Base-by-base conservation (phyloP, 2,888 invertebrate genomes). In the Iselma pallidipennis region DNA sequence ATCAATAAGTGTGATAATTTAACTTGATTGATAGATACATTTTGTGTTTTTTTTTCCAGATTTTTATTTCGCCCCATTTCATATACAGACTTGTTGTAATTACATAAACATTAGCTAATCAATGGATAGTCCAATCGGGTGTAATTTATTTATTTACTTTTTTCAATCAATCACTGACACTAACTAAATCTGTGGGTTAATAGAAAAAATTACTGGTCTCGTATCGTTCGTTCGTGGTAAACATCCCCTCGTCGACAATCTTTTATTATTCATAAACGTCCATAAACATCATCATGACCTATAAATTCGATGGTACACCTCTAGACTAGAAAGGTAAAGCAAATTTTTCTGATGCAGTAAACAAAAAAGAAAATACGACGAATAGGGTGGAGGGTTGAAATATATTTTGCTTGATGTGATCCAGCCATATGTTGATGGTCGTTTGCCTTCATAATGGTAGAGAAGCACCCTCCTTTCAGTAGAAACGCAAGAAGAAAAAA, bases 251-350 rank as follows among this genome's bases (percentile, higher is more conserved):
- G 66, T 53, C 60, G 66, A 66, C 69, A 68, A 69, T 69, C 67
- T 71, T 45, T 67, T 70, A 70, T 70, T 72, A 72, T 72, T 71
- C 70, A 71, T 70, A 45, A 45, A 70, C 62, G 63, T 53, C 70
- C 68, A 66, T 70, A 68, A 72, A 68, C 68, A 72, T 70, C 67
- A 68, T 65, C 69, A 66, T 71, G 69, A 66, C 63, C 65, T 62
- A 65, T 66, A 72, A 71, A 71, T 67, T 66, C 66, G 65, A 66
- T 66, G 51, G 59, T 56, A 62, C 57, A 65, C 60, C 62, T 61
- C 64, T 62, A 65, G 65, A 68, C 66, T 68, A 65, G 61, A 54
- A 63, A 64, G 66, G 65, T 67, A 68, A 59, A 59, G 59, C 37
- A 28, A 48, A 57, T 48, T 14, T 26, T 48, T 45, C 29, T 58